Percentiles rank a stretch among this genome's conserved stretches.
These are phyloP conservation scores for Antheraea assamensis DNA, from an alignment of 2,888 invertebrate species.

Conservation along the genomic window DNA sequence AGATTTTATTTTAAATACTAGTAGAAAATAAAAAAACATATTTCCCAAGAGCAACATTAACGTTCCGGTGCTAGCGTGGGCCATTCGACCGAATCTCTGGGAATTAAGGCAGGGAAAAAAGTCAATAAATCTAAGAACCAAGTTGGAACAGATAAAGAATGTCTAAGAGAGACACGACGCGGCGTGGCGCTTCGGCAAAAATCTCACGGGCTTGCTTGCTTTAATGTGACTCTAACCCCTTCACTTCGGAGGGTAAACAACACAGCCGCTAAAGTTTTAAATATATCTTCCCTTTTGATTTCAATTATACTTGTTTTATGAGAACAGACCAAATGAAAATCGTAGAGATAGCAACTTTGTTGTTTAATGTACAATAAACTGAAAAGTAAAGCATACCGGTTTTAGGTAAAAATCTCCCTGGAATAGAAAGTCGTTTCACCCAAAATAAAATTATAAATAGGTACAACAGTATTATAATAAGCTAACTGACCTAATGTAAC, in stretches of 20 bases:
- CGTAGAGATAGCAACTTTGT: background rate
- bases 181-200: conserved; percentile 36
- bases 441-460: background rate
- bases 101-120: conserved; percentile 78
- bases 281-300: conserved; percentile 43
- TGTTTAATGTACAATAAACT: background rate
- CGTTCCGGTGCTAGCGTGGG: conserved; percentile 74
- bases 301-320: conserved; percentile 22
- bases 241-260: conserved; percentile 45
- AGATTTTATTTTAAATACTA: conserved; percentile 58
- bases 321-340: background rate
- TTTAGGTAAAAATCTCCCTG: background rate
- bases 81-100: conserved; percentile 79
- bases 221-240: conserved; percentile 63
- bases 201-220: conserved; percentile 34
- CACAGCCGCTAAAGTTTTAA: conserved; percentile 37
- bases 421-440: background rate
- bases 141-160: conserved; percentile 70
- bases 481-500: background rate
- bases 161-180: conserved; percentile 44
- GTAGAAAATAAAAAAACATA: conserved; percentile 72
- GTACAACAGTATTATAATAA: background rate
- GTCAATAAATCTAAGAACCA: conserved; percentile 77
- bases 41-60: conserved; percentile 77
- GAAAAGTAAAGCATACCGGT: background rate